Conservation (phyloP, 92 coral and sea anemone genomes). For the Plumapathes pennacea region DNA sequence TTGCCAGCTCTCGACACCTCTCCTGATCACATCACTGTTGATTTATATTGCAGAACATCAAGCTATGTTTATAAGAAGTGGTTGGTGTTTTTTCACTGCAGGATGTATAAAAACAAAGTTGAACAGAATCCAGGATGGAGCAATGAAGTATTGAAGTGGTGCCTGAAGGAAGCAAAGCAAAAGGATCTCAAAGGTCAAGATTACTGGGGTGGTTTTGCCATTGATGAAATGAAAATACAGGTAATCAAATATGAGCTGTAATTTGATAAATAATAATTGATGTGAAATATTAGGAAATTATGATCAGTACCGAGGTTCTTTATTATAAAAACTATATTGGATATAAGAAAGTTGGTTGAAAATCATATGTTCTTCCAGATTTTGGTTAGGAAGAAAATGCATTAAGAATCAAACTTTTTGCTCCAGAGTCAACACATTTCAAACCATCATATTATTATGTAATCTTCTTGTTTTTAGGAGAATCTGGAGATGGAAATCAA, state of each 20-base stretch:
- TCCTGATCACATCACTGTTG: too few relatives aligned
- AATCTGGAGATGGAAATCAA: slow-evolving; percentile 16
- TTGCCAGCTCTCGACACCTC: too few relatives aligned
- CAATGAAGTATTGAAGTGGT: slow-evolving; percentile 12
- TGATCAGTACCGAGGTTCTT: too few relatives aligned
- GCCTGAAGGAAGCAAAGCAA: slow-evolving; percentile 13
- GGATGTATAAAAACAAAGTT: slow-evolving; percentile 19
- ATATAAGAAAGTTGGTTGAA: too few relatives aligned
- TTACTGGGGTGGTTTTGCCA: slow-evolving; percentile 25
- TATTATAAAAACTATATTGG: too few relatives aligned
- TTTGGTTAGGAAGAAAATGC: too few relatives aligned
- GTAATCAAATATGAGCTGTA: too few relatives aligned
- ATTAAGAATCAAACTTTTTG: slow-evolving; percentile 1
- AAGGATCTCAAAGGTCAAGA: slow-evolving; percentile 11
- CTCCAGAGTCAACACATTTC: background rate
- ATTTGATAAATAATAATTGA: too few relatives aligned
- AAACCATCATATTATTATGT: background rate
- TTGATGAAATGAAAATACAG: slow-evolving; percentile 42
- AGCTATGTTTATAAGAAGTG: too few relatives aligned
- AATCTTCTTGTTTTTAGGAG: slow-evolving; percentile 8
- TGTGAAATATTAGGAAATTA: too few relatives aligned
- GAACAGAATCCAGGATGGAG: slow-evolving; percentile 30
- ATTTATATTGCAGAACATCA: too few relatives aligned
- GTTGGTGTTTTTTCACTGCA: background rate
- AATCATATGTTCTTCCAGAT: too few relatives aligned